These are phyloP conservation scores for Callyntrura sp. DNA, from an alignment of 2,888 invertebrate genomes.

Conservation along the genomic window DNA sequence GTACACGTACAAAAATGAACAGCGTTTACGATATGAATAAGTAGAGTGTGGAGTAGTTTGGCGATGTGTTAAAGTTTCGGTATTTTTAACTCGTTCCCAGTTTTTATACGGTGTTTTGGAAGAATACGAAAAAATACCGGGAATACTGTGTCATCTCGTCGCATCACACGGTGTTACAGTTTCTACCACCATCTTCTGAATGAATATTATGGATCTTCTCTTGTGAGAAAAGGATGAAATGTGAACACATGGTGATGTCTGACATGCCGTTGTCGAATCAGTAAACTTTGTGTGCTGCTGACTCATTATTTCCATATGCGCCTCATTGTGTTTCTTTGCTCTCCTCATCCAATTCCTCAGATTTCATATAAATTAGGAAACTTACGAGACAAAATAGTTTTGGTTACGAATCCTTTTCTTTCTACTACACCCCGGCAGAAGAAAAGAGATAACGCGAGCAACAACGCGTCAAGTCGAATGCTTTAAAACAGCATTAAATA, in stretches of 20 bases:
- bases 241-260: constrained; percentile 61
- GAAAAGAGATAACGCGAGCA: too few species aligned
- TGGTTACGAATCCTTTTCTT: neutral
- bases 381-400: neutral
- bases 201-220: neutral
- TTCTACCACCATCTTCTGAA: too few species aligned
- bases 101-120: constrained; percentile 25
- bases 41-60: constrained; percentile 14
- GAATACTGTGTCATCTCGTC: constrained; percentile 39
- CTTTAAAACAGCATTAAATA: neutral
- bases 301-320: constrained; percentile 72
- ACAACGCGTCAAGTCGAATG: neutral
- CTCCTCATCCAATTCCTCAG: constrained; percentile 36
- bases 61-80: constrained; percentile 69
- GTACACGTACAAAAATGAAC: neutral
- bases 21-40: neutral
- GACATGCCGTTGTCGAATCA: constrained; percentile 55
- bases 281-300: constrained; percentile 25
- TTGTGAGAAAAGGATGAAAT: constrained; percentile 10
- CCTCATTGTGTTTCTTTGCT: constrained; percentile 20
- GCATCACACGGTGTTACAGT: neutral
- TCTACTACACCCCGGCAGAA: too few species aligned
- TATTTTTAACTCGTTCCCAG: constrained; percentile 56
- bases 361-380: constrained; percentile 44
- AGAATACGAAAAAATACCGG: neutral